phyloP scores from a whole-genome alignment of 64 coral and sea anemone genomes.

The Montipora sp. region DNA sequence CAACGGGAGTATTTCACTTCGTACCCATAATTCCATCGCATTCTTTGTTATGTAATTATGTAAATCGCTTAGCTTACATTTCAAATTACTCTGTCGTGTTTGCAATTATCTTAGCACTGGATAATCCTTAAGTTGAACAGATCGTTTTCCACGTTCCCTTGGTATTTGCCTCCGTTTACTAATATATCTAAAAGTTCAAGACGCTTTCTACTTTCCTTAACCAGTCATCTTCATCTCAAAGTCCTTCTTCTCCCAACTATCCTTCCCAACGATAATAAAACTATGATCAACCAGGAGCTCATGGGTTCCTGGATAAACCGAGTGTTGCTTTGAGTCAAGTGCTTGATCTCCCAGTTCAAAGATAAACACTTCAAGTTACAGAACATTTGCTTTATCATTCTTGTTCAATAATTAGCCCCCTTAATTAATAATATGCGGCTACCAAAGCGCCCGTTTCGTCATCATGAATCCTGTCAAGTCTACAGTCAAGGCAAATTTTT shows the following conservation, averaged over 20 bases:
- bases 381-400: background rate
- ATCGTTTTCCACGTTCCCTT: background rate
- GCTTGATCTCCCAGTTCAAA: background rate
- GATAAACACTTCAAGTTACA: background rate
- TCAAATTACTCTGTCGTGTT: background rate
- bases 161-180: background rate
- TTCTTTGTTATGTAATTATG: slow-evolving; percentile 8
- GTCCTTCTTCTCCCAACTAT: too few relatives aligned
- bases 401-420: background rate
- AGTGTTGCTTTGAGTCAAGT: background rate
- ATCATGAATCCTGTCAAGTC: too few relatives aligned
- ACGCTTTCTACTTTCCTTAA: too few relatives aligned
- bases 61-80: background rate
- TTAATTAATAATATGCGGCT: too few relatives aligned
- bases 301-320: background rate
- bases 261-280: too few relatives aligned
- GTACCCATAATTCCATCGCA: background rate
- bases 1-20: slow-evolving; percentile 25
- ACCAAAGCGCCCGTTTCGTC: too few relatives aligned
- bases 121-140: too few relatives aligned
- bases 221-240: too few relatives aligned
- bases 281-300: too few relatives aligned
- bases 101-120: background rate
- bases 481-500: too few relatives aligned
- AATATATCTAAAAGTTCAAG: background rate